These are phyloP conservation scores for Labia minor DNA, from an alignment of 2,888 invertebrate species.

Conservation along the genomic window DNA sequence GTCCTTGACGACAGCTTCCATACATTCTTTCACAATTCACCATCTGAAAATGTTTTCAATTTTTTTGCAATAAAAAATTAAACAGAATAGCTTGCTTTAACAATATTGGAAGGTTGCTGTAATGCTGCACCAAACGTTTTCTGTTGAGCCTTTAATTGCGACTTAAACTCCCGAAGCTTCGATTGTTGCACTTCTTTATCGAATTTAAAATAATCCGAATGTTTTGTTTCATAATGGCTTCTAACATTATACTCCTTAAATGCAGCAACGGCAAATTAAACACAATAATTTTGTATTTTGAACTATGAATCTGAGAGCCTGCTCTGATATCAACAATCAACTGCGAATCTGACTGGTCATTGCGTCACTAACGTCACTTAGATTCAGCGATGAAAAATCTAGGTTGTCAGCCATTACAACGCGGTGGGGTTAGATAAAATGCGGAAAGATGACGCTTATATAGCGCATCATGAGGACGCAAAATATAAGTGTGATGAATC, in stretches of 20 bases:
- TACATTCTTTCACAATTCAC: slow-evolving; percentile 25
- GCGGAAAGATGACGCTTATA: too few relatives aligned
- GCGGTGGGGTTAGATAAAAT: too few relatives aligned
- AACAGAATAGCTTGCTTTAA: slow-evolving; percentile 26
- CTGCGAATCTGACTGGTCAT: too few relatives aligned
- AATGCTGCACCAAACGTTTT: slow-evolving; percentile 25
- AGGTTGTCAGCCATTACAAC: too few relatives aligned
- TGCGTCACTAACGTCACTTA: too few relatives aligned
- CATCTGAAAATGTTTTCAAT: slow-evolving; percentile 22
- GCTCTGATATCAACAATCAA: slow-evolving; percentile 15
- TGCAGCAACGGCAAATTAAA: slow-evolving; percentile 25
- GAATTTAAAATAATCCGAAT: slow-evolving; percentile 23
- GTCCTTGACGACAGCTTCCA: slow-evolving; percentile 24
- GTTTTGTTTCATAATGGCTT: slow-evolving; percentile 27
- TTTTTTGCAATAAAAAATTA: slow-evolving; percentile 23
- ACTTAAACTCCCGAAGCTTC: slow-evolving; percentile 22
- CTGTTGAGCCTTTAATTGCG: slow-evolving; percentile 25
- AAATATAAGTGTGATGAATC: too few relatives aligned
- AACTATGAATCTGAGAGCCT: slow-evolving; percentile 17
- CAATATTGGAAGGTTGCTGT: slow-evolving; percentile 25
- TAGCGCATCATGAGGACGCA: too few relatives aligned
- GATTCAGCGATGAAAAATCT: too few relatives aligned
- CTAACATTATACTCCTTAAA: slow-evolving; percentile 26
- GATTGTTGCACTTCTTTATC: slow-evolving; percentile 19
- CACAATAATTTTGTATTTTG: slow-evolving; percentile 16